Conservation (phyloP, 2,113 vertebrate species). For the Fulica atra region DNA sequence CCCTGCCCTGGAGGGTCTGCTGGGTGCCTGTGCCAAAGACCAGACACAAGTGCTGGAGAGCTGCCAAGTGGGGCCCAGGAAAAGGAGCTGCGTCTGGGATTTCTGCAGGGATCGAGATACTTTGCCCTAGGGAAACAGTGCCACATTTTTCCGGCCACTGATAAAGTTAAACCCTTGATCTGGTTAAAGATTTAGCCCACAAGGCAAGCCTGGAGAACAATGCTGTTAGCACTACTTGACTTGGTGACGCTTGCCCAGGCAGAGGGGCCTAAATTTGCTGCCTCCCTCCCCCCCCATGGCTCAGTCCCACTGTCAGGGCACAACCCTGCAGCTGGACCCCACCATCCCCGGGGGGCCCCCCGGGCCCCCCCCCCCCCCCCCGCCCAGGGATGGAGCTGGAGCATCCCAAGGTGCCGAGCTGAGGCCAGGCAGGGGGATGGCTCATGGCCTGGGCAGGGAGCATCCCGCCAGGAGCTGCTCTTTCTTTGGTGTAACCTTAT, state of each 20-base stretch:
- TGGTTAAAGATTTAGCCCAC: constrained; percentile 43
- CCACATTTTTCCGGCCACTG: constrained; percentile 59
- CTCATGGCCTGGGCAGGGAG: background rate
- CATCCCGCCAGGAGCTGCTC: accelerated
- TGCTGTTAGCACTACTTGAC: background rate
- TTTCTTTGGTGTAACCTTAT: background rate
- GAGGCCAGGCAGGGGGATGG: background rate
- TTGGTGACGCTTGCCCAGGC: constrained; percentile 6
- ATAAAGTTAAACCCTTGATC: constrained; percentile 73
- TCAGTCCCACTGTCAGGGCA: background rate
- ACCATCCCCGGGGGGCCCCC: background rate
- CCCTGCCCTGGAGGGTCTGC: background rate
- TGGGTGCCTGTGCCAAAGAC: accelerated
- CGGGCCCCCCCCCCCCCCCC: background rate
- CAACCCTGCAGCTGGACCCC: background rate
- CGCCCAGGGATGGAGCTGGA: background rate
- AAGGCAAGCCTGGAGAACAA: constrained; percentile 29
- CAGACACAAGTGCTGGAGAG: accelerated
- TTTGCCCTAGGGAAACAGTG: constrained; percentile 36
- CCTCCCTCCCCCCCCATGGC: background rate
- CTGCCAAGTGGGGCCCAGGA: background rate
- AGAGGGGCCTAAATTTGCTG: background rate
- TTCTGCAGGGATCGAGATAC: constrained; percentile 1
- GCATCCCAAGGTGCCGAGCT: background rate
- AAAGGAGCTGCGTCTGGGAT: background rate